Evolutionary conservation across 2,797 vertebrate species (phyloP).

Genomic region (Selene dorsalis): DNA sequence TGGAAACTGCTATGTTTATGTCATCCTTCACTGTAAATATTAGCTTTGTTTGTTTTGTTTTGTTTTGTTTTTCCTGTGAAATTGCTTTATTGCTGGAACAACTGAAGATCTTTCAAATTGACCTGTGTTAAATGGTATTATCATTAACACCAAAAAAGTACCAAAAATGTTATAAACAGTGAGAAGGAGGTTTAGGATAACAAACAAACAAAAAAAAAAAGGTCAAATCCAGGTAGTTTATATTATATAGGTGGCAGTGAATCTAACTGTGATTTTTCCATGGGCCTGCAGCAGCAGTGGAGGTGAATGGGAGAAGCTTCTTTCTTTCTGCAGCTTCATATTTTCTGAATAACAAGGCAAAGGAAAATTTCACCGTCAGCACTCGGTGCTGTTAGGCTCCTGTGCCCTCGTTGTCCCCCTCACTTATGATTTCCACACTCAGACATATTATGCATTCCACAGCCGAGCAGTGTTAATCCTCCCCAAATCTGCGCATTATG

Average conservation of each 20-base stretch:
- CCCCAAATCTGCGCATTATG: slow-evolving; percentile 48
- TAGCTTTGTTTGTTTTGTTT: no score
- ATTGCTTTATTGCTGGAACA: no score
- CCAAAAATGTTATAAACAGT: background rate
- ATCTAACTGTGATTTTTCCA: no score
- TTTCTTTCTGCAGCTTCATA: slow-evolving; percentile 33
- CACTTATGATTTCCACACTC: slow-evolving; percentile 42
- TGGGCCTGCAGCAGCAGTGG: background rate
- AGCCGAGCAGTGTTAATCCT: slow-evolving; percentile 67
- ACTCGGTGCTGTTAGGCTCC: slow-evolving; percentile 32
- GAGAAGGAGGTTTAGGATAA: background rate
- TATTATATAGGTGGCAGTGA: background rate
- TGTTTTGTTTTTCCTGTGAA: no score
- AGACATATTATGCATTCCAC: slow-evolving; percentile 67
- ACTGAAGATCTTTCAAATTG: no score
- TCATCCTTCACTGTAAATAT: no score
- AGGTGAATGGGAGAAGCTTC: background rate
- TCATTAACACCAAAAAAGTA: no score
- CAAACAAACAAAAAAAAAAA: background rate
- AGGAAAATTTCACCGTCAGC: slow-evolving; percentile 56
- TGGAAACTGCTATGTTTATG: no score
- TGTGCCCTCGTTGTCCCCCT: background rate
- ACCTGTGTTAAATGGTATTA: background rate
- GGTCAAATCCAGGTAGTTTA: background rate
- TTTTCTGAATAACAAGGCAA: slow-evolving; percentile 41